Percentiles rank a stretch among this genome's conserved stretches.
phyloP scores from a whole-genome alignment of 2,888 invertebrate species.

The Callinectes sapidus region DNA sequence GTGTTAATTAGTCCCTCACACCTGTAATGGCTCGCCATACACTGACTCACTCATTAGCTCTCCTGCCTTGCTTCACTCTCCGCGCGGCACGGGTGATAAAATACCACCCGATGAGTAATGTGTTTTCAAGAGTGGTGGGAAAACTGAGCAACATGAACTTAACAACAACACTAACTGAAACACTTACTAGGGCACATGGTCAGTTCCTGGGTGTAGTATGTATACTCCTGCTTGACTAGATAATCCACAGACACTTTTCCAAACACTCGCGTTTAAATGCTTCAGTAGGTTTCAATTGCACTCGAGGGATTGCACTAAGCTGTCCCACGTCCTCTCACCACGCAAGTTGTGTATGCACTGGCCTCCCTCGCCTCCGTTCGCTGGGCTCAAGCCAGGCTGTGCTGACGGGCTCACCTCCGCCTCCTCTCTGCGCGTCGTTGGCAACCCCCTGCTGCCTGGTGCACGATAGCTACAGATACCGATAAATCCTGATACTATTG shows the following conservation, averaged over 20 bases:
- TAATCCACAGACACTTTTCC: conserved; percentile 48
- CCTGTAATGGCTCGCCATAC: neutral
- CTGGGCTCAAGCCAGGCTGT: neutral
- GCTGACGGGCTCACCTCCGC: neutral
- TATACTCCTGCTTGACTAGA: conserved; percentile 61
- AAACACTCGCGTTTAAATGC: conserved; percentile 43
- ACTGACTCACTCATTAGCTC: neutral
- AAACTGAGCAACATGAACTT: conserved; percentile 18
- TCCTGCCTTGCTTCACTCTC: neutral
- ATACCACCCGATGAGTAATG: neutral
- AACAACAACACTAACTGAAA: neutral
- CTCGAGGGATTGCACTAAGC: conserved; percentile 62
- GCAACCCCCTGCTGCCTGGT: conserved; percentile 45
- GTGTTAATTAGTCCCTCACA: neutral
- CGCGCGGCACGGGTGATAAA: neutral
- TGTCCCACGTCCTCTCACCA: conserved; percentile 32
- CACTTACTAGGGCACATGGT: conserved; percentile 60
- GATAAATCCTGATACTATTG: conserved; percentile 17
- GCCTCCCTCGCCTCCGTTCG: neutral
- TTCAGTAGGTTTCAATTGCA: conserved; percentile 53
- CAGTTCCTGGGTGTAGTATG: conserved; percentile 9
- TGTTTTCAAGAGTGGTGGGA: conserved; percentile 20
- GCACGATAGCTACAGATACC: neutral
- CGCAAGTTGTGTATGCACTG: conserved; percentile 65
- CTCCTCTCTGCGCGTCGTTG: neutral